A percentile compares a stretch with the other conserved stretches of the same genome.
phyloP scores from a whole-genome alignment of 2,113 vertebrate genomes.

The Psittacula cyanocephala region DNA sequence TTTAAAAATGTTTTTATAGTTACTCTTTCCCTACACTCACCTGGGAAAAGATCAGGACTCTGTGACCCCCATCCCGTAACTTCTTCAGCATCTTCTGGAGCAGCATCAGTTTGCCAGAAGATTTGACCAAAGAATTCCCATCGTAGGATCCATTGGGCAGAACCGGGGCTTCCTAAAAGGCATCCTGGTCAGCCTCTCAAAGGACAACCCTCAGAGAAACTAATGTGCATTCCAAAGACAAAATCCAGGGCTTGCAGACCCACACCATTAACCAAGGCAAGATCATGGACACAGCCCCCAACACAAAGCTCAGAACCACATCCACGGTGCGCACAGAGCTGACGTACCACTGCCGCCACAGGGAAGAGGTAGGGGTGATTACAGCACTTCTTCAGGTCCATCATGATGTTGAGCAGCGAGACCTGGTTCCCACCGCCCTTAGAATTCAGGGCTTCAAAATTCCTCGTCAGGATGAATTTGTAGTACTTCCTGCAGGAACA shows the following conservation, averaged over 20 bases:
- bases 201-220: fast-evolving
- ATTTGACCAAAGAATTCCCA: slow-evolving; percentile 92
- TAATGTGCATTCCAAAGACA: not conserved
- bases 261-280: not conserved
- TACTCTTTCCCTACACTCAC: slow-evolving; percentile 56
- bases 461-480: slow-evolving; percentile 96
- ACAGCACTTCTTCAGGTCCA: slow-evolving; percentile 99
- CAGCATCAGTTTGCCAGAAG: slow-evolving; percentile 95
- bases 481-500: slow-evolving; percentile 90
- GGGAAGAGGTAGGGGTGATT: slow-evolving; percentile 98
- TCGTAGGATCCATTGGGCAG: slow-evolving; percentile 96
- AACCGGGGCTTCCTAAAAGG: slow-evolving; percentile 89
- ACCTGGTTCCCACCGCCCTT: slow-evolving; percentile 98
- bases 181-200: not conserved
- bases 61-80: slow-evolving; percentile 90
- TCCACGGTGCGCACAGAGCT: not conserved
- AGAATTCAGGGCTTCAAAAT: slow-evolving; percentile 96
- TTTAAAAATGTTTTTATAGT: not conserved
- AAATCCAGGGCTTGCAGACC: fast-evolving
- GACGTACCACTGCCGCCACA: slow-evolving; percentile 87
- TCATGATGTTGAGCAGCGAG: slow-evolving; percentile 98
- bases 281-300: not conserved
- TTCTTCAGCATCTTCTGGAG: slow-evolving; percentile 98
- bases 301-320: fast-evolving
- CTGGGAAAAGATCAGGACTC: slow-evolving; percentile 98